These are phyloP conservation scores for Drosophila equinoxialis DNA, from an alignment of 1,140 invertebrate species.

Conservation along the genomic window DNA sequence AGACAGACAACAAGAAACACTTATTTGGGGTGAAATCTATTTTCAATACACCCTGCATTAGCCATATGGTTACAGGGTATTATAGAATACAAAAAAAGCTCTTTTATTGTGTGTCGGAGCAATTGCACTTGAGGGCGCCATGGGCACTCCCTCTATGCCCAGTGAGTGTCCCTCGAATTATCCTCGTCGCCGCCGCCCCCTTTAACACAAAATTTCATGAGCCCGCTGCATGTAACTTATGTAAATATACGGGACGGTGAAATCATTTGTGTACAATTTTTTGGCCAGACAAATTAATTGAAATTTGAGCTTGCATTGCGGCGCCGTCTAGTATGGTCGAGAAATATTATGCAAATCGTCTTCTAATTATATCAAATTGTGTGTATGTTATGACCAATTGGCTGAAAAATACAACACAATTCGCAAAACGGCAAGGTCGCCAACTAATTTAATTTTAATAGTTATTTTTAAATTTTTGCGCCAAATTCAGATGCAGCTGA, in stretches of 20 bases:
- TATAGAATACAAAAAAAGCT: constrained; percentile 53
- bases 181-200: no score
- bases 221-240: constrained; percentile 55
- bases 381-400: constrained; percentile 2
- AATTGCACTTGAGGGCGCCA: constrained; percentile 26
- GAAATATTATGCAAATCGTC: constrained; percentile 48
- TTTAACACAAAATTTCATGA: constrained; percentile 27
- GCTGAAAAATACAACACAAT: background rate
- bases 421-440: background rate
- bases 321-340: constrained; percentile 38
- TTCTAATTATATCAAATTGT: constrained; percentile 37
- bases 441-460: background rate
- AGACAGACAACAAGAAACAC: no score
- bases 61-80: background rate
- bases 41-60: no score
- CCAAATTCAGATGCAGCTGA: background rate
- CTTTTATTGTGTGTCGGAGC: constrained; percentile 16
- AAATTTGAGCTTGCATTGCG: constrained; percentile 46
- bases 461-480: constrained; percentile 20
- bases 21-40: no score
- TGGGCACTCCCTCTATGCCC: constrained; percentile 34
- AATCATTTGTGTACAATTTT: constrained; percentile 43
- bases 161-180: background rate
- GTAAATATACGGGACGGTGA: constrained; percentile 32
- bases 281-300: constrained; percentile 44